phyloP scores from a whole-genome alignment of 1,140 invertebrate species.

The Hesperophylax magnus region DNA sequence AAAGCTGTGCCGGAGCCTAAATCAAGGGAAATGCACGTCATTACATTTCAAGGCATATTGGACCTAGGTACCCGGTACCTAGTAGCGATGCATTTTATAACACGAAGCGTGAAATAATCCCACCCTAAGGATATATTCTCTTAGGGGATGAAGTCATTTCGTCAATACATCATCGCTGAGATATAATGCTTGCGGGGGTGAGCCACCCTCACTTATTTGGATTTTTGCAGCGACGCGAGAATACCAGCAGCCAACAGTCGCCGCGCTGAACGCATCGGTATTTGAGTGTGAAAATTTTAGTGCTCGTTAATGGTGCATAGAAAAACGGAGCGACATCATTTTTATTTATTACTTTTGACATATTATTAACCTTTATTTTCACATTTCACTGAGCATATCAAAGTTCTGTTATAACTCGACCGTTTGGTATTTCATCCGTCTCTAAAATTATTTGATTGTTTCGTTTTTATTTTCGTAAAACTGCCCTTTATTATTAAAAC shows the following conservation, averaged over 20 bases:
- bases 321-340: too few relatives aligned
- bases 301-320: too few relatives aligned
- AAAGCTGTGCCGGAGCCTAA: conserved; percentile 32
- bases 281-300: background rate
- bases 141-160: conserved; percentile 51
- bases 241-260: background rate
- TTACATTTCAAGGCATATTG: conserved; percentile 42
- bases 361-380: too few relatives aligned
- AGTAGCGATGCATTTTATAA: background rate
- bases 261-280: background rate
- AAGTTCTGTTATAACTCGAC: too few relatives aligned
- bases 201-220: conserved; percentile 18
- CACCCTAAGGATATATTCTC: conserved; percentile 31
- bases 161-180: conserved; percentile 53
- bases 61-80: conserved; percentile 14
- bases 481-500: too few relatives aligned
- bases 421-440: too few relatives aligned
- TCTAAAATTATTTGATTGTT: too few relatives aligned
- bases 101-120: conserved; percentile 36
- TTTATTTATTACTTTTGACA: too few relatives aligned
- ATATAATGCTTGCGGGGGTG: conserved; percentile 17
- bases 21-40: conserved; percentile 40
- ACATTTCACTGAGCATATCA: too few relatives aligned
- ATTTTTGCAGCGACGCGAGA: background rate
- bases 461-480: too few relatives aligned